Evolutionary conservation across 64 coral and sea anemone species (phyloP), one percentile per base, ranked within the genome.

Genomic region (Pocillopora damicornis): DNA sequence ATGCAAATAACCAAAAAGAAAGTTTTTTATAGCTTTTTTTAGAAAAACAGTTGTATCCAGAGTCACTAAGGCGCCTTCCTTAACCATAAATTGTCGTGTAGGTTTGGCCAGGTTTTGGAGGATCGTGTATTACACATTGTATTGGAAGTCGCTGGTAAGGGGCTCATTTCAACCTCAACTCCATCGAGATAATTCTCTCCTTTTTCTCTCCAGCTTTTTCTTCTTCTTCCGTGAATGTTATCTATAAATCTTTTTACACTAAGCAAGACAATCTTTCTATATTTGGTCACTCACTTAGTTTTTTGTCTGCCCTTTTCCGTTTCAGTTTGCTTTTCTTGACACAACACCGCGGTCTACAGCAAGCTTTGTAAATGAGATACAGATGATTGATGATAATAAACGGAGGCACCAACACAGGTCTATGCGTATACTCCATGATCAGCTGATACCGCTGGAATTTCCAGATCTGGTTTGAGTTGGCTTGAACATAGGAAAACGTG

Each of bases 381-480:
- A 91, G 9, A 58, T 95, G 93, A 65, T 82, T 89, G 59, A 95
- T 63, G 30, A 95, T 59, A 59, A 95, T 95, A 23, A 95, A 95
- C 23, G 93, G 93, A 22, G 93, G 93, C 11, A 95, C 93, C 10
- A 95, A 58, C 14, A 91, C 37, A 12, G 93, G 93, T 67, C 93
- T 91, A 61, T 87, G 86, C 58, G 89, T 68, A 85, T 95, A 95
- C 79, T 95, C 93, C 93, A 95, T 91, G 20, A 95, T 88, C 34
- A 95, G 74, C 25, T 91, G 72, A 74, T 88, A 95, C 61, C 93
- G 86, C 79, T 95, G 90, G 58, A 91, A 95, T 74, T 95, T 95
- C 93, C 93, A 95, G 61, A 95, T 95, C 77, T 95, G 93, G 60
- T 95, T 91, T 37, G 93, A 86, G 38, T 95, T 95, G 25, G 74